These are phyloP conservation scores for Blastobasis adustella DNA, from an alignment of 2,888 invertebrate species.

Conservation along the genomic window DNA sequence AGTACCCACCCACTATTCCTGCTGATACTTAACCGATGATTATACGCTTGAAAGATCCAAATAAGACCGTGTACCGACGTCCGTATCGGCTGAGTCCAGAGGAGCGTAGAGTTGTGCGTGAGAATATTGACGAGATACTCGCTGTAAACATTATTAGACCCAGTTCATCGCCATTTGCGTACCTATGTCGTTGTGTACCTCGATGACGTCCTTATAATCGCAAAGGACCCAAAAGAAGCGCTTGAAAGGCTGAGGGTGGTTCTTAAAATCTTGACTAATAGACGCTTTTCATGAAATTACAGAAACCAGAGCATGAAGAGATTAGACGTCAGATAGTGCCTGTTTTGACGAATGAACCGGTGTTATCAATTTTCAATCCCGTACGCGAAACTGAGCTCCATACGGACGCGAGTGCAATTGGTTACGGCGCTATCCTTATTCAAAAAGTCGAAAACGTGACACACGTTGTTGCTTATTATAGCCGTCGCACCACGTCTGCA, in stretches of 20 bases:
- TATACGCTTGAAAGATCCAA: background rate
- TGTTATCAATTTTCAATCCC: background rate
- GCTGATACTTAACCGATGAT: background rate
- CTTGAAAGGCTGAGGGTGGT: conserved; percentile 1
- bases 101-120: conserved; percentile 2
- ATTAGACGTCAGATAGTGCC: too few relatives aligned
- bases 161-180: conserved; percentile 8
- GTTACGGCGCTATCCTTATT: too few relatives aligned
- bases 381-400: background rate
- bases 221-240: background rate
- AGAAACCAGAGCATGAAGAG: too few relatives aligned
- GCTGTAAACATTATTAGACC: conserved; percentile 2
- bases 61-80: conserved; percentile 10
- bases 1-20: background rate
- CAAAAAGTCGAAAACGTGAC: background rate
- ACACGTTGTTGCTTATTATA: background rate
- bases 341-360: background rate
- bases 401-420: too few relatives aligned
- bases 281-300: background rate
- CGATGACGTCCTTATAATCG: background rate
- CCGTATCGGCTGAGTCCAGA: conserved; percentile 5
- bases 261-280: background rate
- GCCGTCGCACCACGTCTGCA: too few relatives aligned
- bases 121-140: background rate
- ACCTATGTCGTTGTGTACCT: conserved; percentile 4